Evolutionary conservation across 2,797 vertebrate species (phyloP).

Genomic region (Gadopsis marmoratus): DNA sequence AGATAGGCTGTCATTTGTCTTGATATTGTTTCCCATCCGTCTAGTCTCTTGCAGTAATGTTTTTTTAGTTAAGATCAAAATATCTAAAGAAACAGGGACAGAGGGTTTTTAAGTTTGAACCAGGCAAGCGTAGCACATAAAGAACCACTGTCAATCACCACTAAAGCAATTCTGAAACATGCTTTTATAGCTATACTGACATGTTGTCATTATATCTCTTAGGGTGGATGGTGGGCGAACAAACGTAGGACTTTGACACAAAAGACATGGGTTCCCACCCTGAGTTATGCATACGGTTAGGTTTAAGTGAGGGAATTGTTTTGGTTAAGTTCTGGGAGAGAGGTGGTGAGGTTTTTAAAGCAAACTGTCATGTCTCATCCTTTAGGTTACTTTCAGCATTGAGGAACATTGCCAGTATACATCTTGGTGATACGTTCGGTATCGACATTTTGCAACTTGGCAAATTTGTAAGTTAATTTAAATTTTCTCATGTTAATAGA

Average conservation of each 20-base stretch:
- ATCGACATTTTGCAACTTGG: neutral
- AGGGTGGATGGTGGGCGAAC: neutral
- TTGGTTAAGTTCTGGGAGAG: too few species aligned
- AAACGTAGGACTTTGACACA: neutral
- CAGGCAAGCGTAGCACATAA: neutral
- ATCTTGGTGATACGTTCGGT: neutral
- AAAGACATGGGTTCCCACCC: neutral
- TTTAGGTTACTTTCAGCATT: neutral
- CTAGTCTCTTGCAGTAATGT: constrained; percentile 19
- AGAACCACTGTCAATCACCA: constrained; percentile 4
- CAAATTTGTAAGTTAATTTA: neutral
- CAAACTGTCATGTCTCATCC: neutral
- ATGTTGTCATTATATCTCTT: neutral
- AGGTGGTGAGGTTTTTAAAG: neutral
- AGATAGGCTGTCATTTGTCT: constrained; percentile 37
- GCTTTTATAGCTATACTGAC: constrained; percentile 1
- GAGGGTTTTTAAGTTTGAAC: constrained; percentile 7
- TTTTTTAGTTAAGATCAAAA: constrained; percentile 24
- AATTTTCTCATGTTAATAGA: neutral
- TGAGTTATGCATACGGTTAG: neutral
- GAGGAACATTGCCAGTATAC: neutral
- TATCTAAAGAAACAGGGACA: constrained; percentile 8
- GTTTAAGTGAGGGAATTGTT: neutral
- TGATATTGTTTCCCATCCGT: constrained; percentile 38
- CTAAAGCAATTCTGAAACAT: constrained; percentile 6